A percentile compares a stretch with the other conserved stretches of the same genome.
These are phyloP conservation scores for Pseudachorutes palmiensis DNA, from an alignment of 1,140 invertebrate species.

Conservation along the genomic window DNA sequence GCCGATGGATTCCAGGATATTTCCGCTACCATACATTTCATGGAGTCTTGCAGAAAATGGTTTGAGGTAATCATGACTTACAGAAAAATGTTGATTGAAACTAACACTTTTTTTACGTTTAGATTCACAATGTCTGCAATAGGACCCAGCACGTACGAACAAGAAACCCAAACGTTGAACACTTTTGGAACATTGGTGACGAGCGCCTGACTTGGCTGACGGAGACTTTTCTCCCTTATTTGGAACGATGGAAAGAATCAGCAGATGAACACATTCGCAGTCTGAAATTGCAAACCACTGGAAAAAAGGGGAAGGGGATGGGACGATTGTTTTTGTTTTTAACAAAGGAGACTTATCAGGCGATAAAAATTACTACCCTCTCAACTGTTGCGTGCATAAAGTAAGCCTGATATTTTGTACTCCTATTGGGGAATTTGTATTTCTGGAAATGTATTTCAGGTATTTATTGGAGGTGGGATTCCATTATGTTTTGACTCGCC, in stretches of 20 bases:
- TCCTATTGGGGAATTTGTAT: not conserved
- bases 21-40: not conserved
- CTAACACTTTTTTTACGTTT: not conserved
- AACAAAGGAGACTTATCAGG: not conserved
- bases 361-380: not conserved
- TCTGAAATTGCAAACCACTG: not conserved
- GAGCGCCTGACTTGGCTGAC: not conserved
- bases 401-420: not conserved
- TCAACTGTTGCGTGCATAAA: not conserved
- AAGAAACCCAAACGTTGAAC: not conserved
- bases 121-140: not conserved
- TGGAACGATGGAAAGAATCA: constrained; percentile 1
- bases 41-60: constrained; percentile 12
- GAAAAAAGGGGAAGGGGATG: not conserved
- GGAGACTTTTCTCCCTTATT: not conserved
- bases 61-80: constrained; percentile 9
- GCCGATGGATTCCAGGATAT: not conserved
- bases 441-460: not conserved
- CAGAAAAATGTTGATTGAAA: not conserved
- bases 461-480: constrained; percentile 1
- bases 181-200: not conserved
- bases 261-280: not conserved
- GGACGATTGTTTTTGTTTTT: not conserved
- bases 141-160: not conserved
- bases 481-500: constrained; percentile 4